Base-by-base conservation (phyloP, 1,140 invertebrate genomes). In the Centruroides sculpturatus region DNA sequence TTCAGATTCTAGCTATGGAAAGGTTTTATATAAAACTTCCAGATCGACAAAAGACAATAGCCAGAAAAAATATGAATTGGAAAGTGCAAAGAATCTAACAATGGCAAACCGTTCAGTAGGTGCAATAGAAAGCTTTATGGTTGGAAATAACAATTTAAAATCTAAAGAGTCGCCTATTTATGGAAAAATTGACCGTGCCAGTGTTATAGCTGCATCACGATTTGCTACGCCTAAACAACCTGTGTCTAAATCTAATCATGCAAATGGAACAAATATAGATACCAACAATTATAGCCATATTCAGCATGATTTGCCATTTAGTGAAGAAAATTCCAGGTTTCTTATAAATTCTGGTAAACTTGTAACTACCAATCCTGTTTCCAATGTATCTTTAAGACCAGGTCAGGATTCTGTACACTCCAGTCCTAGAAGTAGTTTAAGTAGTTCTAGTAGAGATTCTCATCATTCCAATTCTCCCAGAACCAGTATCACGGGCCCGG, bases 161-260 rank as follows among this genome's bases (percentile, higher is more conserved):
- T 66, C 68, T 46, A 64, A 62, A 47, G 57, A 59, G 50, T 51
- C 55, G 4, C 64, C 62, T 9, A 70, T 72, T 34, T 80, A 83
- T 59, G 83, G 82, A 64, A 81, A 82, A 61, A 70, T 82, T 60
- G 82, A 84, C 62, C 76, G 82, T 51, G 77, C 78, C 36, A 80
- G 80, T 62, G 76, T 84, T 35, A 82, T 86, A 67, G 82, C 84
- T 41, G 81, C 83, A 34, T 85, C 84, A 1, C 85, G 86, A 68
- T 87, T 84, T 71, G 82, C 84, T 5, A 85, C 83, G 10, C 83
- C 85, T 11, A 86, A 85, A 68, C 77, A 82, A 59, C 78, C 85
- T 41, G 41, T 41, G 8, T 41, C 41, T 8, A 9, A 86, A 66
- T 76, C 58, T 41, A 57, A 59, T 46, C 57, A 50, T 5, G 46